Conservation (phyloP, 92 coral and sea anemone genomes). For the Actinernus sp. region DNA sequence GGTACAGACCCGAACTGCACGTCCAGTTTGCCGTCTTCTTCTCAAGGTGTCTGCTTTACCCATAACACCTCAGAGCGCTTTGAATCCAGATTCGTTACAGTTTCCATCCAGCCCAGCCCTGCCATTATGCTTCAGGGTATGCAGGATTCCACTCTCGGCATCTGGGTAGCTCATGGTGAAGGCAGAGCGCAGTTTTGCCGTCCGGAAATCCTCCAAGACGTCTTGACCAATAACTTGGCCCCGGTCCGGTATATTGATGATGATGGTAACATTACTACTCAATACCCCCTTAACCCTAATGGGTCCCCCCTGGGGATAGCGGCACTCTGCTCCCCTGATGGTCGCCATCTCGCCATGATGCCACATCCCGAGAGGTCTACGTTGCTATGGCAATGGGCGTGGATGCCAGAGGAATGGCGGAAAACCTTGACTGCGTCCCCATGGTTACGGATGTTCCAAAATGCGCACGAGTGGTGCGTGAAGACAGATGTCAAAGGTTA, state of each 20-base stretch:
- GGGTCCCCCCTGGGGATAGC: conserved; percentile 98
- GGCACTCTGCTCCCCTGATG: conserved; percentile 89
- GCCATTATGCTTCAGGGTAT: conserved; percentile 93
- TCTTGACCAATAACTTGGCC: conserved; percentile 70
- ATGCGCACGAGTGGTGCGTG: conserved; percentile 91
- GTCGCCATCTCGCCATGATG: conserved; percentile 99
- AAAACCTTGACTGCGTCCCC: conserved; percentile 77
- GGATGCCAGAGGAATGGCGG: conserved; percentile 97
- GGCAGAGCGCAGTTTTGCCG: conserved; percentile 77
- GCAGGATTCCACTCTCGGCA: conserved; percentile 94
- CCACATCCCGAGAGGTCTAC: conserved; percentile 98
- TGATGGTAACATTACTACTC: conserved; percentile 82
- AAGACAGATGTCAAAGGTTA: no score
- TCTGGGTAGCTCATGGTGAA: conserved; percentile 99
- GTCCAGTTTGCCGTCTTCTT: background rate
- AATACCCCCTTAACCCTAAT: conserved; percentile 96
- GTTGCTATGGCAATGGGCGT: conserved; percentile 98
- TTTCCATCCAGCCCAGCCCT: conserved; percentile 83
- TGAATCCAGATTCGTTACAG: conserved; percentile 97
- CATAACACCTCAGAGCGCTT: conserved; percentile 93
- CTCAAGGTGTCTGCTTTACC: conserved; percentile 95
- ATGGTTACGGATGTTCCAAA: conserved; percentile 96
- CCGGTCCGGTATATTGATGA: conserved; percentile 92
- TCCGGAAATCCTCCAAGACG: conserved; percentile 64
- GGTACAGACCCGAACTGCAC: conserved; percentile 52